A percentile compares a stretch with the other conserved stretches of the same genome.
These are phyloP conservation scores for Salminus brasiliensis DNA, from an alignment of 2,113 vertebrate genomes.

Conservation along the genomic window DNA sequence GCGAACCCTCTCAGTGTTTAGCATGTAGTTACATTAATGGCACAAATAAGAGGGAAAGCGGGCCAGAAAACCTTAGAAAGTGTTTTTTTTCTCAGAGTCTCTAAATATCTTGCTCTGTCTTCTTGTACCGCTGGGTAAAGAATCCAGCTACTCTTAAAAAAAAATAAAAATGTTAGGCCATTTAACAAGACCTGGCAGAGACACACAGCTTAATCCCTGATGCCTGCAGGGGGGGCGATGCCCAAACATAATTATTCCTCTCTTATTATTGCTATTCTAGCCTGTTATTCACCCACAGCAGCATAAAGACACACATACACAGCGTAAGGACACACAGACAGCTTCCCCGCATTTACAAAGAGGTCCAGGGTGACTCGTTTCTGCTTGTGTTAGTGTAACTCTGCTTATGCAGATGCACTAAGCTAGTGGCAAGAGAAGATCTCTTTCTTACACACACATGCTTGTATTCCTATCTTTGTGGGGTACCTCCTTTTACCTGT, in stretches of 20 bases:
- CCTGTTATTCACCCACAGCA: constrained; percentile 26
- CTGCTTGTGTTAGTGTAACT: background rate
- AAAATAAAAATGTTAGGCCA: background rate
- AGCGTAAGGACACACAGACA: background rate
- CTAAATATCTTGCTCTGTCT: background rate
- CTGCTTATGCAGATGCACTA: background rate
- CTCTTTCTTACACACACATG: background rate
- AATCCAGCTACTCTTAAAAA: background rate
- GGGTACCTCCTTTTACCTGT: too few species aligned
- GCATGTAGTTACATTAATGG: too few species aligned
- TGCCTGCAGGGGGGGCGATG: background rate
- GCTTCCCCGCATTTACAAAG: background rate
- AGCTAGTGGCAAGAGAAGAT: background rate
- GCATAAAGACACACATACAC: background rate
- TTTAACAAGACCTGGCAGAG: background rate
- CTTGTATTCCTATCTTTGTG: too few species aligned
- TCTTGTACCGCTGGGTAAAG: background rate
- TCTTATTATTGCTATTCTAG: background rate
- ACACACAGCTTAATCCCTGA: background rate
- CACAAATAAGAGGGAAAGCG: background rate
- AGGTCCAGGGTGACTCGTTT: background rate
- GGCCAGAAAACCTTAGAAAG: background rate
- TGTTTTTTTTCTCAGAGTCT: background rate
- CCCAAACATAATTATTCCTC: background rate
- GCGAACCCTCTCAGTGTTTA: too few species aligned